These are phyloP conservation scores for Leucoraja erinaceus DNA, from an alignment of 2,113 vertebrate genomes.

Conservation along the genomic window DNA sequence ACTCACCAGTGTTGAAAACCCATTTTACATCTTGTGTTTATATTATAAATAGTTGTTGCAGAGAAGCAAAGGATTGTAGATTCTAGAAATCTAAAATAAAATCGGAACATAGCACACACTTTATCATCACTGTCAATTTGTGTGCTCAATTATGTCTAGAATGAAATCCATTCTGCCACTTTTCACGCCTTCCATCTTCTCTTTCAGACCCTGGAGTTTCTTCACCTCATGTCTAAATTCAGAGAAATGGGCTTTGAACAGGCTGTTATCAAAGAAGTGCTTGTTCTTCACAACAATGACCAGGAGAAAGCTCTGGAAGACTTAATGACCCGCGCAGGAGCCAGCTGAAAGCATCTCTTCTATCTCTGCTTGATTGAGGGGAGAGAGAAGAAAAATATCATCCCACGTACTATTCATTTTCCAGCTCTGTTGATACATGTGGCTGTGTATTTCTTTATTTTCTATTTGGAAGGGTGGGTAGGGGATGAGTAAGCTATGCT, in stretches of 20 bases:
- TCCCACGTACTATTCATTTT: conserved; percentile 25
- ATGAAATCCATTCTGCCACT: background rate
- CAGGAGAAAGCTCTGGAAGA: conserved; percentile 91
- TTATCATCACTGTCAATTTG: background rate
- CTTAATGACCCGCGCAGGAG: conserved; percentile 82
- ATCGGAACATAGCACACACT: no score
- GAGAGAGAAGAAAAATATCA: background rate
- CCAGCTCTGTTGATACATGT: conserved; percentile 32
- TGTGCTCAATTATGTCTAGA: background rate
- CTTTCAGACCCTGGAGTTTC: conserved; percentile 80
- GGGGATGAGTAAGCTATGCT: background rate
- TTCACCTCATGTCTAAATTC: conserved; percentile 94
- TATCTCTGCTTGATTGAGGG: conserved; percentile 25
- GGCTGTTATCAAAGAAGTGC: conserved; percentile 86
- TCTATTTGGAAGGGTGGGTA: background rate
- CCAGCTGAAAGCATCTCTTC: conserved; percentile 69
- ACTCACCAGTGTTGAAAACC: background rate
- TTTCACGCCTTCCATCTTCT: conserved; percentile 42
- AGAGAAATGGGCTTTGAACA: conserved; percentile 97
- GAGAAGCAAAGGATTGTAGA: no score
- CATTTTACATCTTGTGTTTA: background rate
- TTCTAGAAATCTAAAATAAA: no score
- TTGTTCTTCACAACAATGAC: conserved; percentile 87
- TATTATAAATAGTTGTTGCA: no score
- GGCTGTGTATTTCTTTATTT: conserved; percentile 31